Conservation (phyloP, 2,797 vertebrate species). For the Sparus aurata region DNA sequence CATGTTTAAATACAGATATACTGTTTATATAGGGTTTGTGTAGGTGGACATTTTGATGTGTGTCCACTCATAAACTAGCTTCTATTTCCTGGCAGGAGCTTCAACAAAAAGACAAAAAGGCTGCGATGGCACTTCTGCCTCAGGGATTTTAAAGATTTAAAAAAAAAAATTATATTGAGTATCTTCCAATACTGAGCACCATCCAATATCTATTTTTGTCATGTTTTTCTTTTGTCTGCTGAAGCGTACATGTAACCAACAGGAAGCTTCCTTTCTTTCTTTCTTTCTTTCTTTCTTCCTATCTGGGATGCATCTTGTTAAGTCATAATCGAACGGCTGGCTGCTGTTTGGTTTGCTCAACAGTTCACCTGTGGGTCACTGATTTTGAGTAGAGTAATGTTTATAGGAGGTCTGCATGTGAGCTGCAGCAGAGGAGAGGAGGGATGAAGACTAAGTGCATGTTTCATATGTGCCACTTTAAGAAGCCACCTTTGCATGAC, state of each 20-base stretch:
- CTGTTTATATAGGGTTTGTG: neutral
- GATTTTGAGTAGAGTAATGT: neutral
- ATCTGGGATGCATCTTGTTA: neutral
- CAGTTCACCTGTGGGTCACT: neutral
- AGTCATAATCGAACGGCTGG: neutral
- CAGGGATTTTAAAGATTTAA: neutral
- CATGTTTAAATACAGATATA: neutral
- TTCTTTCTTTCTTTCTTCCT: too few species aligned
- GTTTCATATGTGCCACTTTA: neutral
- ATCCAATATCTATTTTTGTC: neutral
- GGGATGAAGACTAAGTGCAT: neutral
- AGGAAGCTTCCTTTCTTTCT: neutral
- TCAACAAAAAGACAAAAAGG: neutral
- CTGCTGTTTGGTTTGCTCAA: neutral
- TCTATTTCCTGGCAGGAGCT: neutral
- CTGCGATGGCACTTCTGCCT: neutral
- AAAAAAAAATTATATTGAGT: neutral
- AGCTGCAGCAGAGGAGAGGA: neutral
- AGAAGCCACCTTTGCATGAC: constrained; percentile 8
- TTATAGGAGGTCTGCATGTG: neutral
- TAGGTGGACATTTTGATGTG: neutral
- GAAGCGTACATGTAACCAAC: neutral
- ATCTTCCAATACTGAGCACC: neutral
- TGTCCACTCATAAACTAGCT: neutral
- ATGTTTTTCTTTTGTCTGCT: neutral